Percentiles rank a stretch among this genome's conserved stretches.
These are phyloP conservation scores for Otis tarda DNA, from an alignment of 2,113 vertebrate genomes.

Conservation along the genomic window DNA sequence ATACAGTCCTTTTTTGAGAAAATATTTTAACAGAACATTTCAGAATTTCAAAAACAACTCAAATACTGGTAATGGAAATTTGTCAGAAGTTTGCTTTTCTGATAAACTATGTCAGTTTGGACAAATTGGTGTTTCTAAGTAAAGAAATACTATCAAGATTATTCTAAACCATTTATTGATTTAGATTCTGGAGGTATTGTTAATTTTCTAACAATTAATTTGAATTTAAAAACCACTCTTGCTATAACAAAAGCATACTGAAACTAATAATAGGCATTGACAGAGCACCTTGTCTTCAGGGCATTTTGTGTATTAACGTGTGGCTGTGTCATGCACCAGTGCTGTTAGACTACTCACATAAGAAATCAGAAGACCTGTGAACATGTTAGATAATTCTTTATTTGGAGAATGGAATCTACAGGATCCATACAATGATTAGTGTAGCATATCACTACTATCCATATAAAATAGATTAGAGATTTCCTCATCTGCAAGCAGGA, in stretches of 20 bases:
- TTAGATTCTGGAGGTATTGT: not conserved
- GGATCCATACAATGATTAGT: not conserved
- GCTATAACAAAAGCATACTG: not conserved
- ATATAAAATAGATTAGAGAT: not conserved
- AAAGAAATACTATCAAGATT: not conserved
- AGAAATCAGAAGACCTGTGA: not conserved
- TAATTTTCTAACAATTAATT: not conserved
- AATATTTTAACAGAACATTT: not conserved
- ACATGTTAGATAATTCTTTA: not conserved
- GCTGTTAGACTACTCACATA: not conserved
- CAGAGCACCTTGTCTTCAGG: not conserved
- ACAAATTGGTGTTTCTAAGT: not conserved
- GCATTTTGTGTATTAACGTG: not conserved
- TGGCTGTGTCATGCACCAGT: not conserved
- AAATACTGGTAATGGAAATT: not conserved
- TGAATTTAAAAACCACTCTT: not conserved
- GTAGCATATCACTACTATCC: not conserved
- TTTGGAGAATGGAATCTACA: not conserved
- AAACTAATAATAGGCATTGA: not conserved
- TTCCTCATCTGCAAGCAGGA: not conserved
- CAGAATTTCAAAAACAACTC: not conserved
- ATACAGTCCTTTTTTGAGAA: not conserved
- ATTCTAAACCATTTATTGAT: not conserved
- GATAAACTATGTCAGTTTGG: not conserved
- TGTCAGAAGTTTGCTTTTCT: not conserved